Conservation (phyloP, 2,888 invertebrate genomes). For the Caenorhabditis doughertyi region DNA sequence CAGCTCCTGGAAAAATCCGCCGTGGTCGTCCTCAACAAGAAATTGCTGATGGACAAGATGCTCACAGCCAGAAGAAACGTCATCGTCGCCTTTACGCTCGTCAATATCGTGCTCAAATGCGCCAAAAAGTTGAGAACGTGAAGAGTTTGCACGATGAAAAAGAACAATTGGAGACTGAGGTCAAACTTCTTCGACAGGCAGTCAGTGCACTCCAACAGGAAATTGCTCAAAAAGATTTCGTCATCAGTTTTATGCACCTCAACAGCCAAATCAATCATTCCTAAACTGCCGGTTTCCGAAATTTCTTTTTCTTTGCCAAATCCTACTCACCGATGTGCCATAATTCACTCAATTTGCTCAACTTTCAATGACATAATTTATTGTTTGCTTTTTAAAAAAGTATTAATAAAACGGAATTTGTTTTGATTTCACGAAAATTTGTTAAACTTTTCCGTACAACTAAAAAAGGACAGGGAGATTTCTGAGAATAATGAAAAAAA, state of each 20-base stretch:
- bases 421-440: slow-evolving; percentile 6
- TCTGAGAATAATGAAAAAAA: neutral
- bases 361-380: slow-evolving; percentile 46
- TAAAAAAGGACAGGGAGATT: neutral
- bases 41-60: slow-evolving; percentile 69
- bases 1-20: slow-evolving; percentile 50
- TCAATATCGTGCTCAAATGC: slow-evolving; percentile 71
- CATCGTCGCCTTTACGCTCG: slow-evolving; percentile 72
- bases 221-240: slow-evolving; percentile 51
- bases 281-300: neutral
- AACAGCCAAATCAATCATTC: slow-evolving; percentile 29
- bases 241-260: slow-evolving; percentile 48
- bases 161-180: slow-evolving; percentile 61
- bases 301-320: neutral
- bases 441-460: neutral
- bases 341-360: slow-evolving; percentile 27
- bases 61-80: slow-evolving; percentile 71
- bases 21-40: slow-evolving; percentile 75
- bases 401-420: slow-evolving; percentile 38
- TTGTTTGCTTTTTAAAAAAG: slow-evolving; percentile 20
- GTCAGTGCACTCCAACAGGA: slow-evolving; percentile 43
- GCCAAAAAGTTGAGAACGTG: slow-evolving; percentile 74
- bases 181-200: slow-evolving; percentile 45
- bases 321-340: slow-evolving; percentile 14
- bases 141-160: slow-evolving; percentile 63